phyloP scores from a whole-genome alignment of 2,888 invertebrate genomes.

The Sturmia bella region DNA sequence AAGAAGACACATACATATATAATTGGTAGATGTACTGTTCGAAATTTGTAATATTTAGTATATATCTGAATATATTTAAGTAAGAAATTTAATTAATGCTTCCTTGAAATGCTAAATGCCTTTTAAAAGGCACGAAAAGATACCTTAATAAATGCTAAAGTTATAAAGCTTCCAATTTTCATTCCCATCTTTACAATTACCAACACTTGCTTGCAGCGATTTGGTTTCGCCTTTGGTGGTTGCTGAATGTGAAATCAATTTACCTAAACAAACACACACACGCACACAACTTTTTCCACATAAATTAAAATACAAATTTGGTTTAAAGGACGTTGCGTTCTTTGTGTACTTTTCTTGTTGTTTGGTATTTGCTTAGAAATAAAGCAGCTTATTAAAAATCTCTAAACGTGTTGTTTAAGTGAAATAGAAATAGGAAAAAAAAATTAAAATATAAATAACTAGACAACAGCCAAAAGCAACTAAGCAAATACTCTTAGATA shows the following conservation, averaged over 20 bases:
- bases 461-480: constrained; percentile 25
- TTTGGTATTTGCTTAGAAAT: constrained; percentile 31
- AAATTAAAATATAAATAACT: constrained; percentile 56
- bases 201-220: constrained; percentile 30
- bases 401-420: constrained; percentile 66
- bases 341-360: background rate
- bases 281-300: background rate
- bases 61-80: background rate
- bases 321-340: constrained; percentile 15
- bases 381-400: constrained; percentile 68
- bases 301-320: constrained; percentile 26
- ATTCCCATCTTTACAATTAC: constrained; percentile 40
- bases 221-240: background rate
- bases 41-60: background rate
- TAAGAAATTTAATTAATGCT: constrained; percentile 10
- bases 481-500: constrained; percentile 42
- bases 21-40: no score
- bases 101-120: constrained; percentile 44
- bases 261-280: constrained; percentile 13
- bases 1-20: no score
- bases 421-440: constrained; percentile 40
- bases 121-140: background rate
- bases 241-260: constrained; percentile 56
- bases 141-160: constrained; percentile 33
- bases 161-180: background rate